Percentiles rank a stretch among this genome's conserved stretches.
These are phyloP conservation scores for Stenichneumon culpator DNA, from an alignment of 2,888 invertebrate genomes.

Conservation along the genomic window DNA sequence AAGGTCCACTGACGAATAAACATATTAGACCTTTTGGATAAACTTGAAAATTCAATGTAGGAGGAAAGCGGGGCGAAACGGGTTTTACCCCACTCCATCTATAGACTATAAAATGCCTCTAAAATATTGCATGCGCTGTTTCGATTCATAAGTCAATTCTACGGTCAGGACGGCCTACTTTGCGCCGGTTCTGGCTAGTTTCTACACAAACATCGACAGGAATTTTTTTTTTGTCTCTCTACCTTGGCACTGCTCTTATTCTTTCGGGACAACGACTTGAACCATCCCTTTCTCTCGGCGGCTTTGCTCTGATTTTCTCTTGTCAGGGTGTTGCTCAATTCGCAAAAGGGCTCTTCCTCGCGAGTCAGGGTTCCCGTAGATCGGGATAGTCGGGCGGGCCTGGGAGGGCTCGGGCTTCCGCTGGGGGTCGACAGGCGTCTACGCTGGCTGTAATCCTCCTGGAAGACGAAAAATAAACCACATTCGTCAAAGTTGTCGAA, in stretches of 20 bases:
- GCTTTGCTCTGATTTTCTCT: conserved; percentile 85
- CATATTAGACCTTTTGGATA: no score
- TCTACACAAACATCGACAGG: neutral
- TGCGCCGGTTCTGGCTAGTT: no score
- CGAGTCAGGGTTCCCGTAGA: conserved; percentile 83
- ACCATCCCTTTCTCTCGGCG: conserved; percentile 89
- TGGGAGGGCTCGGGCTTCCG: conserved; percentile 89
- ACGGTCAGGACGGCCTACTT: no score
- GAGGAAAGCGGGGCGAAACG: no score
- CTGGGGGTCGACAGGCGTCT: conserved; percentile 92
- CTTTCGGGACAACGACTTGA: conserved; percentile 92
- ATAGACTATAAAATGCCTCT: no score
- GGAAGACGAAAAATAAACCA: conserved; percentile 74
- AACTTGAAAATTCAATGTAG: no score
- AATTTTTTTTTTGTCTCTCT: conserved; percentile 60
- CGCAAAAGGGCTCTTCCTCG: conserved; percentile 84
- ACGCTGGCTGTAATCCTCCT: conserved; percentile 90
- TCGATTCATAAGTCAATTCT: no score
- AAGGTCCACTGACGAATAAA: no score
- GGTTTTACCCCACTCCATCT: no score
- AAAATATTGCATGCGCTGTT: no score
- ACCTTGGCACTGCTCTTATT: conserved; percentile 87
- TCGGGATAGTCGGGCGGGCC: conserved; percentile 86
- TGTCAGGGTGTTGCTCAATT: conserved; percentile 84
- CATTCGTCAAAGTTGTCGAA: conserved; percentile 20